phyloP scores from a whole-genome alignment of 2,888 invertebrate genomes.

The Hipparchia sbordonii region DNA sequence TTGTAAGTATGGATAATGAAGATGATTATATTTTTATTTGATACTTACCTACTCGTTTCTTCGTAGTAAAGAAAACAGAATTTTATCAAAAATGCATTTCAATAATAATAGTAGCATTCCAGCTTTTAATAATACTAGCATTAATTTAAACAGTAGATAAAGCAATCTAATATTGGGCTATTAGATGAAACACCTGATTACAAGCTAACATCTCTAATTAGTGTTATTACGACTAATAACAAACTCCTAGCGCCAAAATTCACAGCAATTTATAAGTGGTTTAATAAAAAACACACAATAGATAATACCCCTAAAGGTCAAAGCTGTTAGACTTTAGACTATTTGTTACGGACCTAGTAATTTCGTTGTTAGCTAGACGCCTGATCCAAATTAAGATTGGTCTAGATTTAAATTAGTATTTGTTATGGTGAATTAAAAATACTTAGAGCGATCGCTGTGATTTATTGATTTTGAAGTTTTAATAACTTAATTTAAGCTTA shows the following conservation, averaged over 20 bases:
- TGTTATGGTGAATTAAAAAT: conserved; percentile 14
- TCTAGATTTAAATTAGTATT: conserved; percentile 35
- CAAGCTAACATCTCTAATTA: conserved; percentile 1
- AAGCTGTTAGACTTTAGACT: conserved; percentile 13
- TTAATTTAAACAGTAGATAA: not conserved
- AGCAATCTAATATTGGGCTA: conserved; percentile 2
- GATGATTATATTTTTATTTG: no score
- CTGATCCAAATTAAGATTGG: conserved; percentile 27
- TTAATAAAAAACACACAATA: conserved; percentile 1
- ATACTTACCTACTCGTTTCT: no score
- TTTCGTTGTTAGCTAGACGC: conserved; percentile 24
- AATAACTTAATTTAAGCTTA: not conserved
- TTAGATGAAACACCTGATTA: conserved; percentile 4
- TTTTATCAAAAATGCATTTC: not conserved
- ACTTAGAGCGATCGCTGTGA: not conserved
- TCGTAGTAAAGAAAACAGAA: no score
- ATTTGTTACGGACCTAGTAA: conserved; percentile 27
- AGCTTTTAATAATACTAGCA: not conserved
- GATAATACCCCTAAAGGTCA: conserved; percentile 28
- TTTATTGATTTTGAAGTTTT: not conserved
- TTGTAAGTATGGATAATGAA: no score
- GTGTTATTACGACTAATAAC: conserved; percentile 6
- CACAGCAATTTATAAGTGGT: conserved; percentile 18
- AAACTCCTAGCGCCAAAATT: conserved; percentile 24
- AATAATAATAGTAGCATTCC: not conserved